Percentiles rank a stretch among this genome's conserved stretches.
Conservation (phyloP, 2,888 invertebrate species). For the Apomyelois bistriatella region DNA sequence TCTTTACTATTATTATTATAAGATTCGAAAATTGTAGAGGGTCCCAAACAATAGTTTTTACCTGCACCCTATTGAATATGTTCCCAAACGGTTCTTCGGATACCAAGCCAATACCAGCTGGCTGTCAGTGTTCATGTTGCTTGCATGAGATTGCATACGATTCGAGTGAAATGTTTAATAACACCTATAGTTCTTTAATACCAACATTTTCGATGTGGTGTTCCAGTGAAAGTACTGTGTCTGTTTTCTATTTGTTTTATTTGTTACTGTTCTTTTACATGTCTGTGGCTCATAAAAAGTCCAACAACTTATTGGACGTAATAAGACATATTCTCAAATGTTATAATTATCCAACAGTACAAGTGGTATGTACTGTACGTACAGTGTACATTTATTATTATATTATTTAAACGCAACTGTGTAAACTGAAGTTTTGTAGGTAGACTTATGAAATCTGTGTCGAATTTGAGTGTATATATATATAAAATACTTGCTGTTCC, state of each 20-base stretch:
- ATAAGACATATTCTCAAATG: conserved; percentile 41
- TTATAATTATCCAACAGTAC: conserved; percentile 37
- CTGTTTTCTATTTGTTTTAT: conserved; percentile 19
- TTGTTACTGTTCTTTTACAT: conserved; percentile 21
- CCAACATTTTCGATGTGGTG: neutral
- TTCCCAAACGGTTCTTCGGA: conserved; percentile 17
- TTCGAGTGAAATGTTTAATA: conserved; percentile 30
- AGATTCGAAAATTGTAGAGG: neutral
- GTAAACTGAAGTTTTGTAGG: conserved; percentile 19
- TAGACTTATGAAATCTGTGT: conserved; percentile 28
- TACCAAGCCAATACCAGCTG: conserved; percentile 22
- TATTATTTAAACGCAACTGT: conserved; percentile 17
- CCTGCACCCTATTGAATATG: conserved; percentile 46
- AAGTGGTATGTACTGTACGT: conserved; percentile 40
- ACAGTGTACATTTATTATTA: conserved; percentile 22
- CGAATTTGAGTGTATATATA: no score
- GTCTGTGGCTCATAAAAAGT: conserved; percentile 34
- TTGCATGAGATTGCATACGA: conserved; percentile 11
- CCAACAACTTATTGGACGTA: conserved; percentile 30
- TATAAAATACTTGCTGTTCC: no score
- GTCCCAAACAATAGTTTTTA: conserved; percentile 39
- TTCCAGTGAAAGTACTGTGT: conserved; percentile 32
- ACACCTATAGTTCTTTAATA: conserved; percentile 20
- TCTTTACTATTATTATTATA: no score
- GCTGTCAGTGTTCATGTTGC: conserved; percentile 12